Base-by-base conservation (phyloP, 1,140 invertebrate genomes). In the Coenobita brevimanus region DNA sequence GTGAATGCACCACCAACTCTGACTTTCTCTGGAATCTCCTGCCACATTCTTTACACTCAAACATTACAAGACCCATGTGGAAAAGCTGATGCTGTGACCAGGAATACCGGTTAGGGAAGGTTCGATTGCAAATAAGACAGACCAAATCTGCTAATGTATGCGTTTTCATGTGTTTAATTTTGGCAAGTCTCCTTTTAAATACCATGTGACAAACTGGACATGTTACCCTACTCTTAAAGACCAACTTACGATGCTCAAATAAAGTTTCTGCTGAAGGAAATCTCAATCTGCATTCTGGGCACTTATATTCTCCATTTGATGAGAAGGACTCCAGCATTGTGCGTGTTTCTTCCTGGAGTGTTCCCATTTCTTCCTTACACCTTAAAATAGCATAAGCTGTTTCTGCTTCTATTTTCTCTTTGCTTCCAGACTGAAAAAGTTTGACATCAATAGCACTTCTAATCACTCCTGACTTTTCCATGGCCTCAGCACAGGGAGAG, bases 141-240 rank as follows among this genome's bases (percentile, higher is more conserved):
- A 41, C 54, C 1, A 97, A 94, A 0, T 96, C 95, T 84, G 96
- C 95, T 0, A 96, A 96, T 0, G 96, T 96, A 91, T 98, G 97
- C 43, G 95, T 94, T 75, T 96, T 95, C 91, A 95, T 95, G 91
- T 98, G 97, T 69, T 97, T 96, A 30, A 94, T 93, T 30, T 97
- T 92, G 90, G 96, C 96, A 91, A 96, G 95, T 84, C 95, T 95
- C 1, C 96, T 96, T 8, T 96, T 93, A 92, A 97, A 97, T 33
- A 95, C 94, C 92, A 97, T 96, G 91, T 96, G 94, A 92, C 97
- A 98, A 21, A 96, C 92, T 2, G 95, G 95, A 91, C 97, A 97
- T 91, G 94, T 94, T 91, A 95, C 96, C 38, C 88, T 67, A 15
- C 89, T 86, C 50, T 86, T 87, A 46, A 89, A 84, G 1, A 88